Evolutionary conservation across 2,797 vertebrate genomes (phyloP), one percentile per base, ranked within the genome.

Genomic region (Gallinago stenura): DNA sequence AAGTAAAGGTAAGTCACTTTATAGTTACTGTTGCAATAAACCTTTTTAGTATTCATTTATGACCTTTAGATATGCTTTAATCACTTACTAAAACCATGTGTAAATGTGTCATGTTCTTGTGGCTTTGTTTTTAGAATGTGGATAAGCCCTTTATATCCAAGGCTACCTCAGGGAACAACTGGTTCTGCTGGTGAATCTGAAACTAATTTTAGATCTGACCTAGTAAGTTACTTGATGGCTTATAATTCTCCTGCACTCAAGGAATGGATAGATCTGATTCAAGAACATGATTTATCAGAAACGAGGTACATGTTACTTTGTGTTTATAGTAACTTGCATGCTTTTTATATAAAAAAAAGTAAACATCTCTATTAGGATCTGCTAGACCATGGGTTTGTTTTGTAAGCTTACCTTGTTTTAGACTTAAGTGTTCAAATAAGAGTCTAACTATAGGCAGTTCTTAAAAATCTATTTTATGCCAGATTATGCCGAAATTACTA

Each of bases 91-190:
- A 77, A 83, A 16, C 15, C 4, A 10, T 25, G 7, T 83, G 37
- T 66, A 92, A 45, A 76, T 66, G 7, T 4, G 1, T 51, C 3
- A 3, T 84, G 17, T 92, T 12, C 56, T 61, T 87, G 7, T 94
- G 41, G 8, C 39, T 87, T 92, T 58, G 66, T 64, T 58, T 95
- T 91, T 90, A 99, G 99, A 94, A 98, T 99, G 89, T 99, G 99
- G 99, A 93, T 99, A 98, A 99, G 99, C 93, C 99, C 99, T 65
- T 93, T 99, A 87, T 99, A 99, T 98, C 98, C 98, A 95, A 98
- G 95, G 93, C 97, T 99, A 84, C 98, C 98, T 64, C 95, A 97
- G 20, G 99, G 98, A 94, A 96, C 98, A 91, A 95, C 96, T 25
- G 94, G 48, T 18, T 97, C 95, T 7, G 97, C 7, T 35, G 33